These are phyloP conservation scores for Papilio protenor DNA, from an alignment of 2,888 invertebrate genomes.

Conservation along the genomic window DNA sequence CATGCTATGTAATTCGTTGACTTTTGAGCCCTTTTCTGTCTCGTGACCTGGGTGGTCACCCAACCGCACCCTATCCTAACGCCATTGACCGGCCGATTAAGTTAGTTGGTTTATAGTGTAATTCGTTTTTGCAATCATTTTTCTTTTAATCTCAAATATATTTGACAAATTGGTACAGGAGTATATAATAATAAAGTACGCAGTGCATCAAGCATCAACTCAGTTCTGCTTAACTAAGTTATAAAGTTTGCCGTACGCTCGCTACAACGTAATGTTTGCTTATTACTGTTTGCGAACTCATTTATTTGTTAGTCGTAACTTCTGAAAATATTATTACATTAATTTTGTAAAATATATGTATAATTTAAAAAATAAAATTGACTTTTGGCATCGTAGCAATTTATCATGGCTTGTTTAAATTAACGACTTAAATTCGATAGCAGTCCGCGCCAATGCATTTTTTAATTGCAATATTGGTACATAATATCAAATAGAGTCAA, in stretches of 20 bases:
- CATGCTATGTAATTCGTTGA: too few species aligned
- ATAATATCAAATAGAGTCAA: neutral
- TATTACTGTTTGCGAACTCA: constrained; percentile 30
- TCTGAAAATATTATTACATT: constrained; percentile 13
- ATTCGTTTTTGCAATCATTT: too few species aligned
- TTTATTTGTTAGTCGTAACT: constrained; percentile 19
- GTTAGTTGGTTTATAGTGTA: too few species aligned
- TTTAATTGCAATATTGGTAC: neutral
- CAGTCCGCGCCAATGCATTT: neutral
- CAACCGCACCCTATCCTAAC: too few species aligned
- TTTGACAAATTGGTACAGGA: too few species aligned
- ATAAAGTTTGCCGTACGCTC: constrained; percentile 23
- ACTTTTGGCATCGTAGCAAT: neutral
- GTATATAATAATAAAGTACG: neutral
- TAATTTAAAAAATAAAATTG: neutral
- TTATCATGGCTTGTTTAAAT: neutral
- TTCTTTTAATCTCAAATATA: too few species aligned
- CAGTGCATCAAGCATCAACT: constrained; percentile 30
- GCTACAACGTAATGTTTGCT: constrained; percentile 30
- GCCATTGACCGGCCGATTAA: too few species aligned
- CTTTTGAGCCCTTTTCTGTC: too few species aligned
- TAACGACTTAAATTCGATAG: neutral
- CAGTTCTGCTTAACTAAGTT: constrained; percentile 30
- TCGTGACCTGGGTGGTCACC: too few species aligned
- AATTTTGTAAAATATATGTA: neutral